These are phyloP conservation scores for Girardinus metallicus DNA, from an alignment of 2,797 vertebrate genomes.

Conservation along the genomic window DNA sequence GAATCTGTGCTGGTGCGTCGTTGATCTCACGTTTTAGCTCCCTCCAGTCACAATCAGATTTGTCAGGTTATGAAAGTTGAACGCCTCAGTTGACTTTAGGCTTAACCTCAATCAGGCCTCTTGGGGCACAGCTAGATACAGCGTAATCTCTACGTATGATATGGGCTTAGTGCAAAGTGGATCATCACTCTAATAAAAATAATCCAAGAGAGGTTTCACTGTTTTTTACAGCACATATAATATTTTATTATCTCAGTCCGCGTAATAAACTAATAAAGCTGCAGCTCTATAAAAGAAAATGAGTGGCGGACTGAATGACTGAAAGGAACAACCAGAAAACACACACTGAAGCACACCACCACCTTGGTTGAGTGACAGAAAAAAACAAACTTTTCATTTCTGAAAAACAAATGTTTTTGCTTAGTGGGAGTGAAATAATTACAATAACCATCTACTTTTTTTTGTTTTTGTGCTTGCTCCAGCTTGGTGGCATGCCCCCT, in stretches of 20 bases:
- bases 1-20: conserved; percentile 8
- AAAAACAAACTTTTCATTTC: conserved; percentile 33
- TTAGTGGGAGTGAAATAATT: conserved; percentile 6
- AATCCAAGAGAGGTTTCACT: conserved; percentile 28
- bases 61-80: conserved; percentile 71
- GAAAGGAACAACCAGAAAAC: conserved; percentile 8
- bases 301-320: conserved; percentile 2
- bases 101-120: conserved; percentile 66
- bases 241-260: conserved; percentile 22
- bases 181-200: conserved; percentile 59
- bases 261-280: conserved; percentile 38
- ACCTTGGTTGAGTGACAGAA: conserved; percentile 44
- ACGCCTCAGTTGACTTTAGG: conserved; percentile 69
- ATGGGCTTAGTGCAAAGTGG: conserved; percentile 61
- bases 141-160: conserved; percentile 71
- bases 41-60: conserved; percentile 48
- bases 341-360: conserved; percentile 51
- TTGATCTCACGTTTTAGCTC: conserved; percentile 23
- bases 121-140: conserved; percentile 44
- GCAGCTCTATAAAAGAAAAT: conserved; percentile 12
- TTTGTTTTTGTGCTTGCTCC: conserved; percentile 18
- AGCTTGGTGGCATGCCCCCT: conserved; percentile 1
- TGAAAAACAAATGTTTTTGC: conserved; percentile 42
- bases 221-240: conserved; percentile 1
- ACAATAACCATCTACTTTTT: conserved; percentile 6